A percentile compares a stretch with the other conserved stretches of the same genome.
These are phyloP conservation scores for Muscicapa comitata DNA, from an alignment of 2,797 vertebrate genomes.

Conservation along the genomic window DNA sequence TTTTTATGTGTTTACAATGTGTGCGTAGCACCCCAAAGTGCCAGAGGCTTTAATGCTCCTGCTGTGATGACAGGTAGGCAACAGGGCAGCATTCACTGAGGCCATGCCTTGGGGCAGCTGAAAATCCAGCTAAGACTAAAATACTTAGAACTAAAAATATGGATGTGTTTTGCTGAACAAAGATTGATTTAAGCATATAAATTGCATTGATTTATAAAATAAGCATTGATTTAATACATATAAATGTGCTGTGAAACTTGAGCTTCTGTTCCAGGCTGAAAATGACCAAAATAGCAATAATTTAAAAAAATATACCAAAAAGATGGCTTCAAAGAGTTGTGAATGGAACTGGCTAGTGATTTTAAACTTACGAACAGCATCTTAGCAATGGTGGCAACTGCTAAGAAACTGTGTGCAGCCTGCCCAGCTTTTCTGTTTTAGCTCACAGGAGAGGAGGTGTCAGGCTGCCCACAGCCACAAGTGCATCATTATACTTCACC, in stretches of 20 bases:
- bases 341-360: neutral
- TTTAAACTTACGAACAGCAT: neutral
- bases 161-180: neutral
- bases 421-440: neutral
- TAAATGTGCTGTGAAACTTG: neutral
- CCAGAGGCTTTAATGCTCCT: neutral
- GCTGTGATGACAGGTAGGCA: neutral
- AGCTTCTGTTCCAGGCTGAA: neutral
- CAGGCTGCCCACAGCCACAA: neutral
- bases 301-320: neutral
- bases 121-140: neutral
- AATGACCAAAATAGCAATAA: neutral
- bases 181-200: neutral
- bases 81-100: neutral
- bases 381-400: neutral
- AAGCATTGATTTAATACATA: no score
- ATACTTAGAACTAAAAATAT: neutral
- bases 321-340: neutral
- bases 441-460: neutral
- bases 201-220: no score
- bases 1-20: neutral
- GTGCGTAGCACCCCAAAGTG: neutral
- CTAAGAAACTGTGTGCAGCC: neutral
- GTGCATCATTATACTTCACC: neutral
- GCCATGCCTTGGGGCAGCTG: neutral